Base-by-base conservation (phyloP, 92 coral and sea anemone species). In the Phymanthus crucifer region DNA sequence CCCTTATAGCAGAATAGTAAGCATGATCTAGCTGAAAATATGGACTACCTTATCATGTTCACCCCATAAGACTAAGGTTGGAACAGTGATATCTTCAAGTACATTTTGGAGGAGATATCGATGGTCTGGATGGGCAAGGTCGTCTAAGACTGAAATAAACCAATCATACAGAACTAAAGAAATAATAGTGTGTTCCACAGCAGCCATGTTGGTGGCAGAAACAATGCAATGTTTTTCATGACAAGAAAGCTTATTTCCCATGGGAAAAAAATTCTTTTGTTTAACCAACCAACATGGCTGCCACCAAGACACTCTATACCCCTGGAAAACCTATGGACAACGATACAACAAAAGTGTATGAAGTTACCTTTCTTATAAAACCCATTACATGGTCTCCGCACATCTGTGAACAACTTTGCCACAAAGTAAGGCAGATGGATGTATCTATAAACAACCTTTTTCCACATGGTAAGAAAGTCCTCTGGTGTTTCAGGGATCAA, bases 1-100 rank as follows among this genome's bases (percentile, higher is more conserved):
- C n/a, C n/a, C n/a, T n/a, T n/a, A n/a, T n/a, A n/a, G n/a, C n/a
- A n/a, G n/a, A n/a, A n/a, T n/a, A n/a, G n/a, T n/a, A n/a, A n/a
- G n/a, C n/a, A n/a, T n/a, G n/a, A n/a, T n/a, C n/a, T n/a, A n/a
- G n/a, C n/a, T n/a, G n/a, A n/a, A n/a, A n/a, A 9, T 45, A 17
- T 45, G 81, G 80, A 14, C 21, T 66, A 95, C 99, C 97, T 90
- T 77, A 58, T 95, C 99, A 72, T 93, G 74, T 65, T 90, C 91
- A 21, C 99, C 99, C 99, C 99, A 95, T 78, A 95, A 87, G 32
- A 91, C 90, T 18, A 95, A 88, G 26, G 97, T 83, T 26, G 99
- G 99, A 37, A 85, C 89, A 11, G 70, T 56, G 16, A 95, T 95
- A 71, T 95, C 86, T 73, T 95, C 97, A 66, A 95, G 75, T 69